phyloP scores from a whole-genome alignment of 1,140 invertebrate species.

The Drosophila arizonae region DNA sequence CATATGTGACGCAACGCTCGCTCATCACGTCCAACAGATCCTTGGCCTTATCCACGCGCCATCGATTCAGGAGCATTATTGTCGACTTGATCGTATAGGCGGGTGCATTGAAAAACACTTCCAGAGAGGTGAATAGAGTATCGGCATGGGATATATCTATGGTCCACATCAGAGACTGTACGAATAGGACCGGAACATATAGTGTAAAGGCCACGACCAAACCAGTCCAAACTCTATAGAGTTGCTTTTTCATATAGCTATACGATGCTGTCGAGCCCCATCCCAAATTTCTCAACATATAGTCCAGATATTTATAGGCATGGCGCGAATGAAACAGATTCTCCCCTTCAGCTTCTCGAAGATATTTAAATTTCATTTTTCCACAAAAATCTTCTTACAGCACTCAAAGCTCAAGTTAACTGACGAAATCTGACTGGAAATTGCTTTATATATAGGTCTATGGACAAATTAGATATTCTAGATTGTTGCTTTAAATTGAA shows the following conservation, averaged over 20 bases:
- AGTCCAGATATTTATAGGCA: constrained; percentile 36
- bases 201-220: not conserved
- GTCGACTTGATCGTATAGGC: constrained; percentile 18
- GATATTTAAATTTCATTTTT: constrained; percentile 24
- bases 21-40: constrained; percentile 34
- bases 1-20: constrained; percentile 8
- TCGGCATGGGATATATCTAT: constrained; percentile 8
- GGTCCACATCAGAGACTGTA: constrained; percentile 13
- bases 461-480: not conserved
- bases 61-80: not conserved
- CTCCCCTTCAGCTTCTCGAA: constrained; percentile 3
- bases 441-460: not conserved
- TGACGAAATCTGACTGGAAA: not conserved
- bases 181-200: not conserved
- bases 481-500: not conserved
- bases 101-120: constrained; percentile 43
- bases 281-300: constrained; percentile 27
- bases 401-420: not conserved
- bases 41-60: constrained; percentile 33
- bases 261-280: constrained; percentile 5
- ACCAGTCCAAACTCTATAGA: not conserved
- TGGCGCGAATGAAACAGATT: constrained; percentile 12
- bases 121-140: constrained; percentile 39
- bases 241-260: not conserved
- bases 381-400: not conserved